Evolutionary conservation across 2,113 vertebrate genomes (phyloP), one percentile per base, ranked within the genome.

Genomic region (Dromaius novaehollandiae): DNA sequence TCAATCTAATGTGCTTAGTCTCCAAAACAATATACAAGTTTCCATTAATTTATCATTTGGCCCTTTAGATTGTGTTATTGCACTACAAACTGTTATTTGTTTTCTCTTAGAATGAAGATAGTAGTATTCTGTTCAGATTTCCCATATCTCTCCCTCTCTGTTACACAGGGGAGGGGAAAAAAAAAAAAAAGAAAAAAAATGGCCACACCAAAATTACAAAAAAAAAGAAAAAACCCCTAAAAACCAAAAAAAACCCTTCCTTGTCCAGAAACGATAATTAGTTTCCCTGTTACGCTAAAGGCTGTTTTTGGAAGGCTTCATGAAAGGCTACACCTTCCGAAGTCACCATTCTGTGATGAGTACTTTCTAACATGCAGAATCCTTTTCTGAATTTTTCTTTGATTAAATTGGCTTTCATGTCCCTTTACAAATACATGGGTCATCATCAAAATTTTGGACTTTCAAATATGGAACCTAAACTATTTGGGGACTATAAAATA

Each of bases 31-130:
- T 87, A 88, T 86, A 97, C 85, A 95, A 96, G 1, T 89, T 98
- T 95, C 93, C 97, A 97, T 97, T 97, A 95, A 97, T 98, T 97
- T 97, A 96, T 97, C 96, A 96, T 93, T 97, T 95, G 97, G 93
- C 51, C 82, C 76, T 92, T 93, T 74, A 95, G 93, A 97, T 64
- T 92, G 80, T 92, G 87, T 82, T 93, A 89, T 83, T 96, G 42
- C 42, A 46, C 58, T 94, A 11, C 63, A 95, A 96, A 86, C 86
- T 94, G 84, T 90, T 95, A 89, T 85, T 88, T 83, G 20, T 53
- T 90, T 92, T 74, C 86, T 68, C 55, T 42, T 40, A 89, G 84
- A 94, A 95, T 19, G 17, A 88, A 63, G 46, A 95, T 10, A 7
- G 17, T 65, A 74, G 73, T n/a, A 83, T 85, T 88, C 68, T 65